Base-by-base conservation (phyloP, 2,888 invertebrate genomes). In the Chrysomela aeneicollis region DNA sequence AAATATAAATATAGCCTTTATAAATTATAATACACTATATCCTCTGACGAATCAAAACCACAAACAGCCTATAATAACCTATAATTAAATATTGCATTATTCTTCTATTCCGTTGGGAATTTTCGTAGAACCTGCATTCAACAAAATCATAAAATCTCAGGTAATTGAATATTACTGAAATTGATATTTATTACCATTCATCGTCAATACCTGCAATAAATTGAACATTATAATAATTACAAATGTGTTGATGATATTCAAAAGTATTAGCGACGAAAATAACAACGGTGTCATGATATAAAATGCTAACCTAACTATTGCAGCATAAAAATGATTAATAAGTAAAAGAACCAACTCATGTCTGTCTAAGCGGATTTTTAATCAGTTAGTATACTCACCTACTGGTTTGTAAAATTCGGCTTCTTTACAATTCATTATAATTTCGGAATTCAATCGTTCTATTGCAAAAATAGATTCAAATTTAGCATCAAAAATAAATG, bases 281-380 rank as follows among this genome's bases (percentile, higher is more conserved):
- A 8, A 35, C 5, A 9, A 9, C 42, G 15, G 15, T 42, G 42
- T 42, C 42, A 42, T 42, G 42, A 42, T 15, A n/a, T 42, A 10
- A 42, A 42, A 8, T 42, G 42, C 42, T 42, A 42, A 42, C 42
- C 42, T 42, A 42, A 42, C 42, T 42, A 42, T 42, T 42, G 42
- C 42, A 42, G 42, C 42, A 42, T 42, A 15, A 42, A 42, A 10
- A 42, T 42, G 42, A 42, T 42, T 42, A 42, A 42, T 42, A 42
- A 42, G 42, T 42, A 42, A 42, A 42, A 42, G 42, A n/a, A 10
- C 10, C 32, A 9, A 9, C 42, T 15, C 8, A 3, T 15, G 42
- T 42, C n/a, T 42, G 15, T 42, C 15, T 42, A 42, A 42, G 42
- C 42, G 42, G 12, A 42, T 42, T 42, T 42, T 3, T 26, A 5